Conservation (phyloP, 2,797 vertebrate species). For the Acestrorhynchus altus region DNA sequence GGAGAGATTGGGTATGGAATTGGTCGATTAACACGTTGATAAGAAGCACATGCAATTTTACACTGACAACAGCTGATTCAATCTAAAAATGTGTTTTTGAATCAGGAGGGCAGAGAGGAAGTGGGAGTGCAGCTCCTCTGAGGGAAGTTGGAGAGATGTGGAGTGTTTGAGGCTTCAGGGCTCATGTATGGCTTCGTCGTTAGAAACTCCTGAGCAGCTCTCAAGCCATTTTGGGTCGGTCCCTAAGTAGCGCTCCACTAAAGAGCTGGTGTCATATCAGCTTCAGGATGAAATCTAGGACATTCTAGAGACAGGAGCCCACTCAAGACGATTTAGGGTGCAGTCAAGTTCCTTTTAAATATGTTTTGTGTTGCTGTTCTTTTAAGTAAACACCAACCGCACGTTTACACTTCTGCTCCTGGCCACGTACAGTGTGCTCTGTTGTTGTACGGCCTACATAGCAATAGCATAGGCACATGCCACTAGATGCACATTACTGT, state of each 20-base stretch:
- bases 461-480: not conserved
- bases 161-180: conserved; percentile 25
- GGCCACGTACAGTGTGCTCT: not conserved
- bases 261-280: conserved; percentile 26
- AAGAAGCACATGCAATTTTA: too few species aligned
- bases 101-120: conserved; percentile 15
- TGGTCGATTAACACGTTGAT: too few species aligned
- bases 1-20: too few species aligned
- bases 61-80: not conserved
- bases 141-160: conserved; percentile 26
- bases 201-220: conserved; percentile 21
- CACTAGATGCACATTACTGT: not conserved
- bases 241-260: conserved; percentile 29
- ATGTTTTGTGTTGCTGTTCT: not conserved
- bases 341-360: not conserved
- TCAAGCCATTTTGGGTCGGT: conserved; percentile 39
- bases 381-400: not conserved
- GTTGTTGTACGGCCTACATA: not conserved
- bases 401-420: not conserved
- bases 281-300: conserved; percentile 18
- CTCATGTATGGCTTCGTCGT: conserved; percentile 14
- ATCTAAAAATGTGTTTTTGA: not conserved
- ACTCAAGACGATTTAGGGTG: not conserved
- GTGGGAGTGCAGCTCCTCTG: conserved; percentile 24
- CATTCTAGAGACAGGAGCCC: conserved; percentile 3